Evolutionary conservation across 2,797 vertebrate genomes (phyloP).

Genomic region (Lepus townsendii): DNA sequence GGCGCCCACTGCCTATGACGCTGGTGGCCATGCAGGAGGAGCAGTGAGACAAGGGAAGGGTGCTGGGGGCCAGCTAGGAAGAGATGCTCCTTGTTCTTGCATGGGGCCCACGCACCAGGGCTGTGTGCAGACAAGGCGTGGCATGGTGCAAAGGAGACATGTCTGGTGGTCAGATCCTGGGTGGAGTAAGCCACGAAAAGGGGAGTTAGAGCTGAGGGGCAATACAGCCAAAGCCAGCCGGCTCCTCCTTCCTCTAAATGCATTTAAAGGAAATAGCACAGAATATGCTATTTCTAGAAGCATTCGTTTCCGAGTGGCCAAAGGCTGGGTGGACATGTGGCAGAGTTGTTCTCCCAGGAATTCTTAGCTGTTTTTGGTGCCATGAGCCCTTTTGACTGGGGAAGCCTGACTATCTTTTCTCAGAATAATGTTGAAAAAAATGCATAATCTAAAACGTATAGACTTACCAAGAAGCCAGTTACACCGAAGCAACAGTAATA

Average conservation of each 20-base stretch:
- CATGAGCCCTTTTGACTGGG: not conserved
- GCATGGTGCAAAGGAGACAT: not conserved
- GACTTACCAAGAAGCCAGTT: not conserved
- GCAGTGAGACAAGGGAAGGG: not conserved
- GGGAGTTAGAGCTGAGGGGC: not conserved
- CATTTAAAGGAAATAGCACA: not conserved
- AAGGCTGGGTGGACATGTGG: not conserved
- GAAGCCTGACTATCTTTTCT: not conserved
- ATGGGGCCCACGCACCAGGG: too few species aligned
- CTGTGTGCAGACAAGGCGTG: not conserved
- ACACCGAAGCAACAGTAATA: not conserved
- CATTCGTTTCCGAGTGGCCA: not conserved
- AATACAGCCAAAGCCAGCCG: not conserved
- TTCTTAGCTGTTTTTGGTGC: not conserved
- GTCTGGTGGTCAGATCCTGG: rapidly evolving
- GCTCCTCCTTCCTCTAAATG: not conserved
- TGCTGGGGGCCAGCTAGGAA: rapidly evolving
- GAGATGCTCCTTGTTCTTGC: not conserved
- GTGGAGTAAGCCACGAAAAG: not conserved
- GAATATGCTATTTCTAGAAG: not conserved
- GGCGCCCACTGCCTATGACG: rapidly evolving
- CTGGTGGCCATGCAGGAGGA: not conserved
- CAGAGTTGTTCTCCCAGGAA: not conserved
- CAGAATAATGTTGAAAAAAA: not conserved
- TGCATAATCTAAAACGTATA: not conserved